Evolutionary conservation across 92 coral and sea anemone genomes (phyloP).

Genomic region (Plumapathes pennacea): DNA sequence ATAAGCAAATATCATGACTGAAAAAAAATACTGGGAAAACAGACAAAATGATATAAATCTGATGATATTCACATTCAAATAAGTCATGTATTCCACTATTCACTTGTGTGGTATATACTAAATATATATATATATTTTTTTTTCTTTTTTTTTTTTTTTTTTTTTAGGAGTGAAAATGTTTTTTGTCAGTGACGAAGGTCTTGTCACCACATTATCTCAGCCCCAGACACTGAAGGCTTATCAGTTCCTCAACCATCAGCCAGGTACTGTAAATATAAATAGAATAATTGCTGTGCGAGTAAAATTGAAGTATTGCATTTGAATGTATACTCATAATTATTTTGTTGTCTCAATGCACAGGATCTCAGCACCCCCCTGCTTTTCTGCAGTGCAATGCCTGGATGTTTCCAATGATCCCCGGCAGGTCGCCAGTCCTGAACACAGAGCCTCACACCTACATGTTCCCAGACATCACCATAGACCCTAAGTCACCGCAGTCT

Average conservation of each 20-base stretch:
- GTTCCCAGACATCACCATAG: slow-evolving; percentile 90
- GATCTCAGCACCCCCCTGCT: slow-evolving; percentile 70
- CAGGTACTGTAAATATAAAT: no score
- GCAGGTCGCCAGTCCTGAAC: slow-evolving; percentile 88
- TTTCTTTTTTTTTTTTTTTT: background rate
- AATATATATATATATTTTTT: background rate
- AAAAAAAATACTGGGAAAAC: no score
- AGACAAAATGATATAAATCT: no score
- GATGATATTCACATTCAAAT: no score
- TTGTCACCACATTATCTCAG: slow-evolving; percentile 79
- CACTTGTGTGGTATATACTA: background rate
- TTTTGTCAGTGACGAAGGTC: slow-evolving; percentile 90
- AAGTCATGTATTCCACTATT: background rate
- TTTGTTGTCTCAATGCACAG: no score
- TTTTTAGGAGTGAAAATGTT: slow-evolving; percentile 89
- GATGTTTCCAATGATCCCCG: slow-evolving; percentile 98
- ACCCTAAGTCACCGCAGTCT: slow-evolving; percentile 37
- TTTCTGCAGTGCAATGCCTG: slow-evolving; percentile 96
- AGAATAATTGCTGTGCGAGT: background rate
- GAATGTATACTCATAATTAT: no score
- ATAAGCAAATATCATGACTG: no score
- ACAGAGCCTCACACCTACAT: slow-evolving; percentile 96
- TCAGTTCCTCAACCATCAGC: slow-evolving; percentile 81
- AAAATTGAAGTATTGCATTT: no score
- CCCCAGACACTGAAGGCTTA: slow-evolving; percentile 91